These are phyloP conservation scores for Malurus splendens DNA, from an alignment of 2,797 vertebrate species.

Conservation along the genomic window DNA sequence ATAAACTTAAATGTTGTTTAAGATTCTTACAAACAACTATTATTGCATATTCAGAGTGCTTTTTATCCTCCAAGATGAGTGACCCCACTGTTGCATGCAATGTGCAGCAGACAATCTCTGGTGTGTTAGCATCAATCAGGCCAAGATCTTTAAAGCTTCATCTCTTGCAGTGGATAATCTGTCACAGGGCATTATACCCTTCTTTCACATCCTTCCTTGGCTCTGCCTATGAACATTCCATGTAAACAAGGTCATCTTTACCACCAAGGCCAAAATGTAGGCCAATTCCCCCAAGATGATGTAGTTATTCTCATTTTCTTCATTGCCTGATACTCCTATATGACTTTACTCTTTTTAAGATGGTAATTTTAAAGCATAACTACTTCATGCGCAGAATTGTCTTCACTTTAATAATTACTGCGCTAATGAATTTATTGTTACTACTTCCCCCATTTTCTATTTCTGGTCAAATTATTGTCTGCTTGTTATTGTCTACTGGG, in stretches of 20 bases:
- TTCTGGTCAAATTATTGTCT: constrained; percentile 57
- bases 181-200: not conserved
- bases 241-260: constrained; percentile 42
- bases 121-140: not conserved
- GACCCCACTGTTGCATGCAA: not conserved
- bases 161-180: not conserved
- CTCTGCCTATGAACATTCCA: not conserved
- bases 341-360: constrained; percentile 1
- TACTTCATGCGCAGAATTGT: constrained; percentile 5
- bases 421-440: constrained; percentile 50
- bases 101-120: not conserved
- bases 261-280: constrained; percentile 48
- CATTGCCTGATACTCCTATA: not conserved
- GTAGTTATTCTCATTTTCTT: constrained; percentile 32
- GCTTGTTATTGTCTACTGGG: constrained; percentile 50
- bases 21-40: not conserved
- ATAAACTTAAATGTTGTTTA: not conserved
- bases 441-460: constrained; percentile 48
- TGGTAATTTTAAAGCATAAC: constrained; percentile 21
- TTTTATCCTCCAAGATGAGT: not conserved
- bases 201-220: not conserved
- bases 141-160: not conserved
- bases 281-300: constrained; percentile 33
- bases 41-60: not conserved
- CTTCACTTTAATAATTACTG: constrained; percentile 27